These are phyloP conservation scores for Lucifuga dentata DNA, from an alignment of 2,113 vertebrate genomes.

Conservation along the genomic window DNA sequence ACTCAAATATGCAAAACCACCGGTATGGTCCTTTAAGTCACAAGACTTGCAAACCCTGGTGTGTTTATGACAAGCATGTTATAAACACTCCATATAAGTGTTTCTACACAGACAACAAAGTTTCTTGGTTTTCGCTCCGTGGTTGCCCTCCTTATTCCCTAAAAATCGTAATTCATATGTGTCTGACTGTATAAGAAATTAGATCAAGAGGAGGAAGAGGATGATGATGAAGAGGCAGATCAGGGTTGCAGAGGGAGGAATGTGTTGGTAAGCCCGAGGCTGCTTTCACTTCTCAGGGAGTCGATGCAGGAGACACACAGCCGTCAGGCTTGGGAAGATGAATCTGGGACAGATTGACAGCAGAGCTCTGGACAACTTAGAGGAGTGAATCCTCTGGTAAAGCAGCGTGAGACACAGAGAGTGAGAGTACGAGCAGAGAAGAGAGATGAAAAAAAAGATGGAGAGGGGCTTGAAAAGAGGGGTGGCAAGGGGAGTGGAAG, in stretches of 20 bases:
- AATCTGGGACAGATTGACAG: conserved; percentile 70
- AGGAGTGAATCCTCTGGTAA: conserved; percentile 44
- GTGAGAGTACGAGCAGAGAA: conserved; percentile 38
- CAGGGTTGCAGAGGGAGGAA: conserved; percentile 20
- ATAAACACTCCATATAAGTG: conserved; percentile 1
- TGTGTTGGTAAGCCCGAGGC: conserved; percentile 1
- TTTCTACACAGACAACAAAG: conserved; percentile 1
- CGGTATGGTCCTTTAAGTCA: too few relatives aligned
- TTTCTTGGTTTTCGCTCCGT: conserved; percentile 1
- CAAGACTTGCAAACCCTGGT: too few relatives aligned
- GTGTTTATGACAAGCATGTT: not conserved
- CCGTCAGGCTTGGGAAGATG: conserved; percentile 59
- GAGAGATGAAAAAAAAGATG: conserved; percentile 28
- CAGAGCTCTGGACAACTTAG: conserved; percentile 61
- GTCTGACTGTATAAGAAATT: conserved; percentile 34
- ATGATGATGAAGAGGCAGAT: conserved; percentile 21
- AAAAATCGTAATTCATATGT: conserved; percentile 20
- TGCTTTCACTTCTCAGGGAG: conserved; percentile 57
- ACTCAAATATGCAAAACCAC: too few relatives aligned
- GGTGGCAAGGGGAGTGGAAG: conserved; percentile 21
- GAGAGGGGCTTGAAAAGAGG: conserved; percentile 28
- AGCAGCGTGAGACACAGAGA: conserved; percentile 35
- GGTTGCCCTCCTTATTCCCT: not conserved
- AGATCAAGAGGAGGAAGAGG: conserved; percentile 25
- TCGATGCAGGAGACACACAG: conserved; percentile 53